A percentile compares a stretch with the other conserved stretches of the same genome.
Evolutionary conservation across 2,797 vertebrate species (phyloP).

Genomic region (Sebastes minor): DNA sequence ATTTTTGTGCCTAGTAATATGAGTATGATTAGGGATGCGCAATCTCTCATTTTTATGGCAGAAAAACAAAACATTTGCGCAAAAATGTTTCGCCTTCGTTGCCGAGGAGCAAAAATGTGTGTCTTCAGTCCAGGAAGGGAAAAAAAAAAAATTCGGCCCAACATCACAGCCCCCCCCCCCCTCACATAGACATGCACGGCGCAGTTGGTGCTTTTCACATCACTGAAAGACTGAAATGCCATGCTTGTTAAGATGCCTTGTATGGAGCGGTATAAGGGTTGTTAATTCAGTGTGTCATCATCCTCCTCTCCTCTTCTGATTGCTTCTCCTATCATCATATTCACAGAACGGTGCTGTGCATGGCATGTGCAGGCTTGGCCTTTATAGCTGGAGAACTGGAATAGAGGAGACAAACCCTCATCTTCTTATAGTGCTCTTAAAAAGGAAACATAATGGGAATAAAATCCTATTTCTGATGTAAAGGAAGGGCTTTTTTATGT

Average conservation of each 20-base stretch:
- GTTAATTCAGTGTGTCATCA: conserved; percentile 31
- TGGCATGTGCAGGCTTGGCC: conserved; percentile 17
- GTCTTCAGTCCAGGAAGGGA: conserved; percentile 24
- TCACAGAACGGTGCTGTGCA: not conserved
- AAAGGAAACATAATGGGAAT: not conserved
- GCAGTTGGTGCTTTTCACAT: conserved; percentile 42
- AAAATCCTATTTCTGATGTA: not conserved
- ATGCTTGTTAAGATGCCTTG: conserved; percentile 33
- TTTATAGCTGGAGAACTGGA: not conserved
- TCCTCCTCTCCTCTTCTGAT: conserved; percentile 7
- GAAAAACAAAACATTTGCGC: not conserved
- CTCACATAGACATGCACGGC: conserved; percentile 30
- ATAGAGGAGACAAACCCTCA: not conserved
- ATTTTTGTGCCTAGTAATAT: not conserved
- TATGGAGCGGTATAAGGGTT: conserved; percentile 20
- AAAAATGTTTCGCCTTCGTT: conserved; percentile 33
- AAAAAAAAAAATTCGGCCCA: conserved; percentile 17
- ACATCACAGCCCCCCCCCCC: conserved; percentile 54
- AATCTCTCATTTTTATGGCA: not conserved
- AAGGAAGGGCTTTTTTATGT: not conserved
- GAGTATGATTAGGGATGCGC: not conserved
- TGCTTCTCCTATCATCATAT: conserved; percentile 18
- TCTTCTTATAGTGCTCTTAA: not conserved
- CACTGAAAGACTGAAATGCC: conserved; percentile 32
- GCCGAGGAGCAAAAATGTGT: conserved; percentile 38